Conservation (phyloP, 2,888 invertebrate species). For the Marronus borbonicus region DNA sequence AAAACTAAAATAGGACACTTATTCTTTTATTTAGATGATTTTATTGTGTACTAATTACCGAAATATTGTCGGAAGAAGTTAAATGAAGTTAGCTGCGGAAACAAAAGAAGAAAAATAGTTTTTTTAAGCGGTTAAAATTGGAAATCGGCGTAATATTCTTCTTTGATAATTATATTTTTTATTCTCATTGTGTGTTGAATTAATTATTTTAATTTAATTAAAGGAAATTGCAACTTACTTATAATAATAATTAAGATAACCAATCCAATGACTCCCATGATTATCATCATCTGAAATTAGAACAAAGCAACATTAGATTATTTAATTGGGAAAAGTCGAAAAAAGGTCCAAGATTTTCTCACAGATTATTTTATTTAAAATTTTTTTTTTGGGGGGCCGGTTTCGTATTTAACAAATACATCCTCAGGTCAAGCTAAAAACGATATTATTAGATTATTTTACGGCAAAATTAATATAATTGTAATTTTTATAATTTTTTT, state of each 20-base stretch:
- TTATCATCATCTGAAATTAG: slow-evolving; percentile 85
- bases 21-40: slow-evolving; percentile 24
- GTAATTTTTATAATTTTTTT: too few relatives aligned
- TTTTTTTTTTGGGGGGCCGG: too few relatives aligned
- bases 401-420: too few relatives aligned
- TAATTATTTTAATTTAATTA: not conserved
- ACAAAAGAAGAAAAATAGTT: slow-evolving; percentile 57
- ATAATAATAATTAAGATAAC: slow-evolving; percentile 87
- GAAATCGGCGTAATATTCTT: not conserved
- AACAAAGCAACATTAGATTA: slow-evolving; percentile 23
- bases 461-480: too few relatives aligned
- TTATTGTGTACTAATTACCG: slow-evolving; percentile 64
- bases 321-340: too few relatives aligned
- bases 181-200: not conserved
- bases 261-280: slow-evolving; percentile 88
- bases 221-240: slow-evolving; percentile 75
- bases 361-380: too few relatives aligned
- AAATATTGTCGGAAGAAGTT: slow-evolving; percentile 65
- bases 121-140: slow-evolving; percentile 17
- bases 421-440: too few relatives aligned
- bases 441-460: too few relatives aligned
- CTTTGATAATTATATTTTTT: not conserved
- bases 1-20: slow-evolving; percentile 24
- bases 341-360: too few relatives aligned
- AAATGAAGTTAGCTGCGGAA: slow-evolving; percentile 70